These are phyloP conservation scores for Noctilio leporinus DNA, from an alignment of 2,113 vertebrate species.

Conservation along the genomic window DNA sequence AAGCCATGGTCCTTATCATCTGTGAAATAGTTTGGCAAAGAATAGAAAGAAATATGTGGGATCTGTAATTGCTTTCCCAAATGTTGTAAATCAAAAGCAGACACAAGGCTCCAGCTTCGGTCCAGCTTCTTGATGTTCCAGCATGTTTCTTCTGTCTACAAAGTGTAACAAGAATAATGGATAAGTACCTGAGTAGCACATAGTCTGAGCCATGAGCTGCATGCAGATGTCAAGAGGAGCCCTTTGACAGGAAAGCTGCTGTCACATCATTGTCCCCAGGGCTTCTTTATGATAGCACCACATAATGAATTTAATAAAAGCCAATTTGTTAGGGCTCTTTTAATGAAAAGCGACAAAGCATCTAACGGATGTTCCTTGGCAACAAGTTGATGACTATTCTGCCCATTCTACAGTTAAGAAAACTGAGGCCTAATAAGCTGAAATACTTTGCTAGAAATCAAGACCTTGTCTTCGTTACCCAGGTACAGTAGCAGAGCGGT, in stretches of 20 bases:
- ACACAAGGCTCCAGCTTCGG: not conserved
- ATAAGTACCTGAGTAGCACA: not conserved
- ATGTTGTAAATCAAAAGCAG: conserved; percentile 42
- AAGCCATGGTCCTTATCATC: not conserved
- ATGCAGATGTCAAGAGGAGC: not conserved
- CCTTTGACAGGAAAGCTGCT: not conserved
- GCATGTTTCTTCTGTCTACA: not conserved
- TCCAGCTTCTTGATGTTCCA: not conserved
- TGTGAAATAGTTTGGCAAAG: conserved; percentile 42
- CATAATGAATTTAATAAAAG: not conserved
- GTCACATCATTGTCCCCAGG: not conserved
- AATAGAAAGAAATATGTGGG: conserved; percentile 39
- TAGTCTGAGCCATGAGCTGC: not conserved
- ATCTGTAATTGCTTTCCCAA: conserved; percentile 39
- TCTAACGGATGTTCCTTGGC: not conserved
- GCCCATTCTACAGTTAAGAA: not conserved
- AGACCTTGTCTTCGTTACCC: not conserved
- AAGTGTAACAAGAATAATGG: not conserved
- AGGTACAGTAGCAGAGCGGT: not conserved
- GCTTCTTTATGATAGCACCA: not conserved
- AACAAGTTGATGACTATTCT: not conserved
- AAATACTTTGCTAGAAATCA: not conserved
- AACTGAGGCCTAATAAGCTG: not conserved
- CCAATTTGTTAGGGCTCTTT: not conserved
- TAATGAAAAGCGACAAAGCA: not conserved